phyloP scores from a whole-genome alignment of 2,888 invertebrate genomes.

The Mechanitis mazaeus region DNA sequence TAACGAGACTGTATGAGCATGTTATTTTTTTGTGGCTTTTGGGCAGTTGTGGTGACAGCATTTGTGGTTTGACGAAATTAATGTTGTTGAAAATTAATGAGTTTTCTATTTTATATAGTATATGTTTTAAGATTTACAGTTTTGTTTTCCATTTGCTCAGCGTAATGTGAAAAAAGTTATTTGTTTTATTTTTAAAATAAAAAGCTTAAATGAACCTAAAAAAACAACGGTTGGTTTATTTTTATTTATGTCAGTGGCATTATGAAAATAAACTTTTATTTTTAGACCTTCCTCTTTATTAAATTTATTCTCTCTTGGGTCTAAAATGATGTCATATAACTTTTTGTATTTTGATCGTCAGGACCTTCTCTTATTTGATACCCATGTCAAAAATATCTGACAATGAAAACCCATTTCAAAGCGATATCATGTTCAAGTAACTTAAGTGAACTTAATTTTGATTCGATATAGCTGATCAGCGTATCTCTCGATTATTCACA shows the following conservation, averaged over 20 bases:
- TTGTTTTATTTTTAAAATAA: too few species aligned
- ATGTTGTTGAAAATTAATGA: neutral
- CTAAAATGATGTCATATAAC: too few species aligned
- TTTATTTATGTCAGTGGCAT: too few species aligned
- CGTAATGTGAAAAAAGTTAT: too few species aligned
- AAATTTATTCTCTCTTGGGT: too few species aligned
- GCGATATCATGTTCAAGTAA: neutral
- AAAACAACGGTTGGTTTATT: too few species aligned
- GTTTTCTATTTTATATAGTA: neutral
- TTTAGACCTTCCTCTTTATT: too few species aligned
- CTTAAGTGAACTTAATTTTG: neutral
- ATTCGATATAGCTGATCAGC: too few species aligned
- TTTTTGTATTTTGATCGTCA: too few species aligned
- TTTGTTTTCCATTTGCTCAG: neutral
- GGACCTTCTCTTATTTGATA: slow-evolving; percentile 1
- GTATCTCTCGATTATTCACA: too few species aligned
- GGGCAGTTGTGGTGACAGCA: slow-evolving; percentile 8
- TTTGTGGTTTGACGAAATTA: neutral
- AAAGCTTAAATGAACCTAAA: too few species aligned
- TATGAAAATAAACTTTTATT: too few species aligned
- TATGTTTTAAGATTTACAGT: neutral
- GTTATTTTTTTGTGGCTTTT: slow-evolving; percentile 22
- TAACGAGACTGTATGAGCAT: slow-evolving; percentile 10
- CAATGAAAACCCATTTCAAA: slow-evolving; percentile 2
- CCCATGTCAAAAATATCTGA: slow-evolving; percentile 6